Base-by-base conservation (phyloP, 2,888 invertebrate genomes). In the Choreutis nemorana region DNA sequence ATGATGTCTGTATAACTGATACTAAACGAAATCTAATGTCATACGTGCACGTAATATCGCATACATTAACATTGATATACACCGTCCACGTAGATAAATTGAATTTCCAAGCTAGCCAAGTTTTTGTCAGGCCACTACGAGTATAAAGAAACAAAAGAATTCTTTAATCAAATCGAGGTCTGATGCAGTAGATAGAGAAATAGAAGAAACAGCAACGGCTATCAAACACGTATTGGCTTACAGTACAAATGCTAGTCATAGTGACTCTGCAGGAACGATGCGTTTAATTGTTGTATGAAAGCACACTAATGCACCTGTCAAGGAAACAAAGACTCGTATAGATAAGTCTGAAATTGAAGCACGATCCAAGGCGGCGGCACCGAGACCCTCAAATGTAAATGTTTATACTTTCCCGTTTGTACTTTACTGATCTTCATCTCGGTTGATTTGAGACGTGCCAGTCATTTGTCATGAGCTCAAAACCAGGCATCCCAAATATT, bases 231-330 rank as follows among this genome's bases (percentile, higher is more conserved):
- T 24, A 29, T 26, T 23, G 29, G 27, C 35, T 40, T 40, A 37
- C 46, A 40, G n/a, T n/a, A n/a, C n/a, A n/a, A n/a, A n/a, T n/a
- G 45, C 53, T 47, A 66, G 54, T 73, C 72, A 75, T 48, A 48
- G 42, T 77, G 77, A 77, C 55, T 56, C 48, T 44, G 75, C 77
- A 58, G 41, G 47, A 52, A 51, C 50, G 73, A 63, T 67, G 66
- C 73, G 65, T 77, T 78, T 78, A 78, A 78, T 78, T 78, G 77
- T 71, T 72, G 65, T 64, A 58, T 62, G 71, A 71, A 77, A 77
- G 58, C 63, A 56, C 60, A 56, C 75, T 78, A 78, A 78, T 77
- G 78, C 75, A 78, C 75, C 78, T 77, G 78, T 77, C 78, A 77
- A 64, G 70, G 57, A 65, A 77, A 78, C 77, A 78, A 78, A 71